Evolutionary conservation across 2,888 invertebrate genomes (phyloP).

Genomic region (Drosophila subsilvestris): DNA sequence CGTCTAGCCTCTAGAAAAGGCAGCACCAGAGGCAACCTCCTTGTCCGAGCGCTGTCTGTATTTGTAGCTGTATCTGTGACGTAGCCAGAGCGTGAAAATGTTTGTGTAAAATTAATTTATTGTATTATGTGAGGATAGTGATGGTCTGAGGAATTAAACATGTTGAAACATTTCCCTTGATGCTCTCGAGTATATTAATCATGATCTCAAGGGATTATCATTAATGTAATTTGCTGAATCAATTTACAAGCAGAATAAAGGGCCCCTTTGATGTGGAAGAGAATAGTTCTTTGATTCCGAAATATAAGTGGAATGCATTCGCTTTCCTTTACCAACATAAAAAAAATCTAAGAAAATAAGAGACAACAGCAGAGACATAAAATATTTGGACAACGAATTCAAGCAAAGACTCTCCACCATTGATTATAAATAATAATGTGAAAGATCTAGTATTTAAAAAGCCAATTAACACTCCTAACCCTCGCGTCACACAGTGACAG

Average conservation of each 20-base stretch:
- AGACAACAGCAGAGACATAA: conserved; percentile 10
- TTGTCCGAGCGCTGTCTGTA: conserved; percentile 2
- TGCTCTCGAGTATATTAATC: conserved; percentile 58
- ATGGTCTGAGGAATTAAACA: conserved; percentile 37
- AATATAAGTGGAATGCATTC: conserved; percentile 4
- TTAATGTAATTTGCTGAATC: conserved; percentile 56
- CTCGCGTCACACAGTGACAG: conserved; percentile 60
- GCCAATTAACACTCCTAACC: conserved; percentile 58
- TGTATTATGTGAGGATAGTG: conserved; percentile 72
- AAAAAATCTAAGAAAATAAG: conserved; percentile 13
- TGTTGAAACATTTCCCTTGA: conserved; percentile 60
- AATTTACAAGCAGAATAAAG: conserved; percentile 18
- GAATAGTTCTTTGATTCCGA: not conserved
- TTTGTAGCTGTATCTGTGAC: conserved; percentile 44
- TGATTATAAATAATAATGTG: conserved; percentile 16
- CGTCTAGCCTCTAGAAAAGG: conserved; percentile 15
- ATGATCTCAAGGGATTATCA: conserved; percentile 52
- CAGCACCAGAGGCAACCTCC: conserved; percentile 5
- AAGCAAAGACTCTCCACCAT: conserved; percentile 1
- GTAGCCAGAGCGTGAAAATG: conserved; percentile 34
- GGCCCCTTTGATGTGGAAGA: not conserved
- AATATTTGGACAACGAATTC: conserved; percentile 12
- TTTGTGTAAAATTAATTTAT: conserved; percentile 69
- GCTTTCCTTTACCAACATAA: conserved; percentile 6
- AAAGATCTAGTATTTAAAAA: conserved; percentile 42